These are phyloP conservation scores for Gambusia holbrooki DNA, from an alignment of 2,113 vertebrate genomes.

Conservation along the genomic window DNA sequence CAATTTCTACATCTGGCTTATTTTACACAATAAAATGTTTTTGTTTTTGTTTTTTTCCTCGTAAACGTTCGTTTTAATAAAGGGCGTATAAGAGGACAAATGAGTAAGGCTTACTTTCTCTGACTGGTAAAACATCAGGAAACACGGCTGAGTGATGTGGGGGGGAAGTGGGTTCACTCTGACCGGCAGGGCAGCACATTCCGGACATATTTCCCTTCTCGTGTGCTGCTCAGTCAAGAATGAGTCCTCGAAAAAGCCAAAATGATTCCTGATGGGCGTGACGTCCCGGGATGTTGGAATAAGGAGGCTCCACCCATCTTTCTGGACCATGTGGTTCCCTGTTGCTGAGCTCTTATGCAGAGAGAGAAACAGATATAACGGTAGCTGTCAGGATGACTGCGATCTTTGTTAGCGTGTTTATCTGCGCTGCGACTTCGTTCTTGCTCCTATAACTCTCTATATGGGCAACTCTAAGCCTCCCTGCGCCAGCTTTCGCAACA, in stretches of 20 bases:
- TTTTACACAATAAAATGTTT: too few species aligned
- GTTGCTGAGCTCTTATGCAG: constrained; percentile 32
- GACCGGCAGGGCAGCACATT: constrained; percentile 30
- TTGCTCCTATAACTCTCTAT: background rate
- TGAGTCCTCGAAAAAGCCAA: constrained; percentile 19
- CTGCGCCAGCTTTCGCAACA: background rate
- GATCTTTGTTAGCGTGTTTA: background rate
- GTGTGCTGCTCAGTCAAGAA: constrained; percentile 9
- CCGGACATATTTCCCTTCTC: constrained; percentile 24
- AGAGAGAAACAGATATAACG: background rate
- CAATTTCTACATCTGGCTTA: too few species aligned
- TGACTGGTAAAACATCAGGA: constrained; percentile 11
- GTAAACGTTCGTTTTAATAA: too few species aligned
- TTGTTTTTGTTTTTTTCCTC: too few species aligned
- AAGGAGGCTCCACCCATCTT: constrained; percentile 55
- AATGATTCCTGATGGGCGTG: constrained; percentile 31
- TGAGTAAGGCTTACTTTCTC: too few species aligned
- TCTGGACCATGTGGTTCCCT: constrained; percentile 40
- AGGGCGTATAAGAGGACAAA: too few species aligned
- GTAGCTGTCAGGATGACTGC: background rate
- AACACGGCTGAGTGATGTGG: constrained; percentile 36
- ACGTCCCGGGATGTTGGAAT: constrained; percentile 24
- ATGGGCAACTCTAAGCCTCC: constrained; percentile 8
- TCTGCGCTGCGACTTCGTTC: background rate
- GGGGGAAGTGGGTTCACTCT: constrained; percentile 20